phyloP scores from a whole-genome alignment of 2,797 vertebrate genomes.

The Sebastes hubbsi region DNA sequence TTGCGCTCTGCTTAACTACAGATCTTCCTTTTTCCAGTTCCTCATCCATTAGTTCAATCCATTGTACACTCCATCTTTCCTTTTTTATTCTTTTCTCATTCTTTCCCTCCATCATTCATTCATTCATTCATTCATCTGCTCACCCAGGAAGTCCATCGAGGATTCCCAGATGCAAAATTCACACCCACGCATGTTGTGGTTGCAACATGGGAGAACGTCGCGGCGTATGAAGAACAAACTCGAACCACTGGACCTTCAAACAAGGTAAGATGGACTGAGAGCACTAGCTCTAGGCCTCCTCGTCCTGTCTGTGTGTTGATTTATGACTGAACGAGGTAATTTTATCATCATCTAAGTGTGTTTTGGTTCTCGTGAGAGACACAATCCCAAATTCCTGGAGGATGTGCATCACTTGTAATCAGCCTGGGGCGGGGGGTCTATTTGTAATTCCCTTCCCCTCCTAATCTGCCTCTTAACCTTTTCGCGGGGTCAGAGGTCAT shows the following conservation, averaged over 20 bases:
- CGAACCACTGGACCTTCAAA: conserved; percentile 67
- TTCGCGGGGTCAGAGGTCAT: conserved; percentile 62
- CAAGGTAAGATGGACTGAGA: conserved; percentile 77
- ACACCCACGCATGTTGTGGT: conserved; percentile 85
- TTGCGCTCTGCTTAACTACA: background rate
- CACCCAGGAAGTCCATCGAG: conserved; percentile 82
- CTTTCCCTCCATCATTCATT: conserved; percentile 2
- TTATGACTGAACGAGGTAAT: background rate
- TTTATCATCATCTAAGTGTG: background rate
- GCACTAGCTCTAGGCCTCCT: background rate
- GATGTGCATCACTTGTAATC: conserved; percentile 54
- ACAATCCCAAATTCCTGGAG: conserved; percentile 55
- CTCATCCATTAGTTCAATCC: conserved; percentile 56
- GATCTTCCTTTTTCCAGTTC: conserved; percentile 37
- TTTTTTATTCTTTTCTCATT: background rate
- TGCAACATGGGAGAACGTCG: conserved; percentile 93
- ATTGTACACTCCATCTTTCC: background rate
- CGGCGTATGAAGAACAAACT: conserved; percentile 85
- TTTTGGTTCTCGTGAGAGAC: conserved; percentile 22
- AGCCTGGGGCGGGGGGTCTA: conserved; percentile 47
- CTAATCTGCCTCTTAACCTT: conserved; percentile 75
- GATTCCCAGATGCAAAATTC: conserved; percentile 85
- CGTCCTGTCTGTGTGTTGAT: background rate
- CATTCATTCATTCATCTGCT: conserved; percentile 57
- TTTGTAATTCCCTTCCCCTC: conserved; percentile 62